Percentiles rank a stretch among this genome's conserved stretches.
phyloP scores from a whole-genome alignment of 2,797 vertebrate genomes.

The Setipinna tenuifilis region DNA sequence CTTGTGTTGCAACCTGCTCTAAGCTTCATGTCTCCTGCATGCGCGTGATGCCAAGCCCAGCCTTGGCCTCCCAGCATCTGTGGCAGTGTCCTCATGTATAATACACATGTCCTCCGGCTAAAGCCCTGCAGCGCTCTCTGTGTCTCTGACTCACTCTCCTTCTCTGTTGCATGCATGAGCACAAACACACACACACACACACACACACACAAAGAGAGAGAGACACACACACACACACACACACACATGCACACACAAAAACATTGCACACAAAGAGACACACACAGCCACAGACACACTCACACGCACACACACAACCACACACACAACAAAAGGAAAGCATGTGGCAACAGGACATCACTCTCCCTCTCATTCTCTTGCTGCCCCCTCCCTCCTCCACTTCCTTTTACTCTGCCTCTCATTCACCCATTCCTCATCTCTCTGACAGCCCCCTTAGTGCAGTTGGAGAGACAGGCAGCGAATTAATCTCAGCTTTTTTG shows the following conservation, averaged over 20 bases:
- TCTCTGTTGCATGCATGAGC: no score
- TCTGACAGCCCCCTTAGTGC: conserved; percentile 23
- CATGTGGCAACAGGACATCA: conserved; percentile 19
- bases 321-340: conserved; percentile 36
- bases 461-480: conserved; percentile 22
- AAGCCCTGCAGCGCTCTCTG: conserved; percentile 35
- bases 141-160: neutral
- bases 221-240: conserved; percentile 34
- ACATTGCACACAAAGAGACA: conserved; percentile 18
- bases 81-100: conserved; percentile 65
- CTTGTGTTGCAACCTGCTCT: neutral
- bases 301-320: neutral
- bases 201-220: conserved; percentile 33
- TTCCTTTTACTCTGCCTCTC: conserved; percentile 14
- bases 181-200: conserved; percentile 35
- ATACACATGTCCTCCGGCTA: conserved; percentile 67
- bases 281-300: neutral
- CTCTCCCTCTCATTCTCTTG: neutral
- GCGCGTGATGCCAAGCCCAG: neutral
- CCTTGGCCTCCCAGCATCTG: conserved; percentile 47
- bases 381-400: neutral
- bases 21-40: neutral
- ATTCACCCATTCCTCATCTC: conserved; percentile 17
- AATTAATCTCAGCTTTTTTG: conserved; percentile 24
- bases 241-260: conserved; percentile 31